Conservation (phyloP, 2,888 invertebrate species). For the Chouioia cunea region DNA sequence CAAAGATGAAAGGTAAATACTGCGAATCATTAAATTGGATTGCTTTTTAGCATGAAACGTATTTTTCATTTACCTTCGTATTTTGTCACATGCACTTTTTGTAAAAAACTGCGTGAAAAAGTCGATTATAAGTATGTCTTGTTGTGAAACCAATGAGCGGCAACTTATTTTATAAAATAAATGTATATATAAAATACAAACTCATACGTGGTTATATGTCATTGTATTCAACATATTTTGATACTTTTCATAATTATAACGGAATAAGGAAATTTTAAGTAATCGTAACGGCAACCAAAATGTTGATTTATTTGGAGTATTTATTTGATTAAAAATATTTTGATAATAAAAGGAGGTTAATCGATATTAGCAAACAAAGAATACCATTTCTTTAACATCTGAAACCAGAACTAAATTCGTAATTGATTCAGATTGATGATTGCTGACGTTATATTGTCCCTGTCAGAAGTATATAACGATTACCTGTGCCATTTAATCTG, state of each 20-base stretch:
- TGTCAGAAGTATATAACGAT: no score
- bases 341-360: neutral
- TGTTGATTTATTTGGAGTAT: neutral
- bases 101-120: conserved; percentile 18
- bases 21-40: no score
- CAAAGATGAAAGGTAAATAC: no score
- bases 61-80: neutral
- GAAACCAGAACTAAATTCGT: no score
- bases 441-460: no score
- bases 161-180: conserved; percentile 48
- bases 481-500: no score
- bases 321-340: neutral
- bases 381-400: no score
- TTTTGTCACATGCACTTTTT: conserved; percentile 9
- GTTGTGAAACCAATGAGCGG: conserved; percentile 34
- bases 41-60: neutral
- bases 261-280: neutral
- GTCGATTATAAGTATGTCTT: conserved; percentile 46
- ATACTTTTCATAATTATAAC: no score
- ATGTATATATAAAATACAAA: conserved; percentile 49
- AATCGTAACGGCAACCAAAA: neutral
- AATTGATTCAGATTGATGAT: no score
- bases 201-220: neutral
- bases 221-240: neutral
- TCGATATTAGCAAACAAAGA: neutral